These are phyloP conservation scores for Hemichromis elongatus DNA, from an alignment of 2,113 vertebrate genomes.

Conservation along the genomic window DNA sequence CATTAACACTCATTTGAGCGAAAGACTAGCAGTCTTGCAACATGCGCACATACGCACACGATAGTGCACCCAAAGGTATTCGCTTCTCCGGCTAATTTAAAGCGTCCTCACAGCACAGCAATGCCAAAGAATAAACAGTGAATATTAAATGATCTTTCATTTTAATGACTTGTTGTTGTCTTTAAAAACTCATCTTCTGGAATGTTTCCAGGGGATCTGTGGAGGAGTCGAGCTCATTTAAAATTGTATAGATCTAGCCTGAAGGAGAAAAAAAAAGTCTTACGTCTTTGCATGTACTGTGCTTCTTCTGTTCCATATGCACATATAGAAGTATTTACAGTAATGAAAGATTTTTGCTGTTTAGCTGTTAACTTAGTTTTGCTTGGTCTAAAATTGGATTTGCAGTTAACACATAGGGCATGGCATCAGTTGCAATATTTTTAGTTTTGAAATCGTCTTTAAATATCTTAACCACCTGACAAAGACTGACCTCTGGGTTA, in stretches of 20 bases:
- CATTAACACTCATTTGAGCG: slow-evolving; percentile 31
- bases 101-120: background rate
- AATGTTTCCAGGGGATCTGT: slow-evolving; percentile 49
- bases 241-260: slow-evolving; percentile 31
- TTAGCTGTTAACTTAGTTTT: slow-evolving; percentile 10
- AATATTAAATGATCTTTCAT: slow-evolving; percentile 53
- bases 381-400: background rate
- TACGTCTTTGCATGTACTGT: slow-evolving; percentile 27
- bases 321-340: background rate
- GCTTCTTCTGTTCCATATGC: background rate
- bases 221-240: slow-evolving; percentile 43
- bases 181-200: slow-evolving; percentile 44
- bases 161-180: slow-evolving; percentile 64
- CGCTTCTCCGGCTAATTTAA: slow-evolving; percentile 42
- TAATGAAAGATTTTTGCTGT: slow-evolving; percentile 28
- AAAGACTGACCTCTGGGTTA: slow-evolving; percentile 48
- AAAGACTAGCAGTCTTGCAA: background rate
- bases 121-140: slow-evolving; percentile 40
- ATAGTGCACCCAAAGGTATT: slow-evolving; percentile 23
- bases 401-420: background rate
- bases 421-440: background rate
- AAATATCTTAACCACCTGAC: slow-evolving; percentile 52
- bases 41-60: background rate
- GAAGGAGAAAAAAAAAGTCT: slow-evolving; percentile 6
- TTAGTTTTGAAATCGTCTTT: background rate